Percentiles rank a stretch among this genome's conserved stretches.
phyloP scores from a whole-genome alignment of 2,888 invertebrate species.

The Drosophila atripex region DNA sequence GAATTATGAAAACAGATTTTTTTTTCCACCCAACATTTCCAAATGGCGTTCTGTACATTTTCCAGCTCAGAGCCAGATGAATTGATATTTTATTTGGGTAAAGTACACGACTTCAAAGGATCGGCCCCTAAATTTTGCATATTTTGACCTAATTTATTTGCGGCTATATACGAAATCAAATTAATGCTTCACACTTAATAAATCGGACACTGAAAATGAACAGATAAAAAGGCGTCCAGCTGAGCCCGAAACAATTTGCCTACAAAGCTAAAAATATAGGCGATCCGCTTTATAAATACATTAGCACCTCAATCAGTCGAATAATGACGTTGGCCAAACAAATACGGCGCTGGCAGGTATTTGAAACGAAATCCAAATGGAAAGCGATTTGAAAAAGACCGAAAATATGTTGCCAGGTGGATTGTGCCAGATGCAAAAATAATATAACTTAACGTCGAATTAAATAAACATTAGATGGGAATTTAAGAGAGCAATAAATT shows the following conservation, averaged over 20 bases:
- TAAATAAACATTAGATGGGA: slow-evolving; percentile 46
- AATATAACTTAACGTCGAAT: slow-evolving; percentile 37
- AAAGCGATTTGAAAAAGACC: slow-evolving; percentile 12
- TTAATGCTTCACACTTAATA: slow-evolving; percentile 76
- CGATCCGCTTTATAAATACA: slow-evolving; percentile 76
- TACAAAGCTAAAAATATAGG: slow-evolving; percentile 64
- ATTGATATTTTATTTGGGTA: not conserved
- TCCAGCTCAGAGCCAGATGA: slow-evolving; percentile 40
- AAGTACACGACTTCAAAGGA: slow-evolving; percentile 65
- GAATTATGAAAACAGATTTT: slow-evolving; percentile 68
- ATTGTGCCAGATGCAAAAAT: slow-evolving; percentile 23
- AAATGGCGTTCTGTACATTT: slow-evolving; percentile 31
- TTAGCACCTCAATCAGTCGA: slow-evolving; percentile 68
- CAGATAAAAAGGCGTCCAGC: slow-evolving; percentile 64
- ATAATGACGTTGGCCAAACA: slow-evolving; percentile 42
- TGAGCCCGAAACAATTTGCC: slow-evolving; percentile 23
- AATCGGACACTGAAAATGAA: slow-evolving; percentile 72
- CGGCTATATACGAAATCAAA: slow-evolving; percentile 59
- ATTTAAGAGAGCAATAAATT: slow-evolving; percentile 34
- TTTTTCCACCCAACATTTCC: slow-evolving; percentile 20
- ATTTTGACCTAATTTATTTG: slow-evolving; percentile 67
- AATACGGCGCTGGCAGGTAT: slow-evolving; percentile 10
- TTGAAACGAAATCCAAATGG: slow-evolving; percentile 24
- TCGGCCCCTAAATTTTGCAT: slow-evolving; percentile 42
- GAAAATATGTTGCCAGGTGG: slow-evolving; percentile 27